Percentiles rank a stretch among this genome's conserved stretches.
Conservation (phyloP, 1,140 invertebrate genomes). For the Drosophila tani region DNA sequence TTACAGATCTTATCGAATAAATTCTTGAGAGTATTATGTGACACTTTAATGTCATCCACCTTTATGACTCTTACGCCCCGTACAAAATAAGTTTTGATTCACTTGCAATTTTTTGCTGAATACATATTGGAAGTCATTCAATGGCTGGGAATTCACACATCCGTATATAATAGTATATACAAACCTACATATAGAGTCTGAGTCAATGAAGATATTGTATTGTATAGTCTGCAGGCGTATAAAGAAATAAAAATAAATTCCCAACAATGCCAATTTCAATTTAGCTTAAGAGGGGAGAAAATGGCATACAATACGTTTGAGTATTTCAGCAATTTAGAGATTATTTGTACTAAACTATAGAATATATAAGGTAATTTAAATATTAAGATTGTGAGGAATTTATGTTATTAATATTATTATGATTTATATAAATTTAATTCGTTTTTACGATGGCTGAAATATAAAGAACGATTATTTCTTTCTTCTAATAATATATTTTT, state of each 20-base stretch:
- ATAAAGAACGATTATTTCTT: too few relatives aligned
- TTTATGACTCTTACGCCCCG: neutral
- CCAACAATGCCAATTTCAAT: constrained; percentile 25
- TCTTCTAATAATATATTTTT: too few relatives aligned
- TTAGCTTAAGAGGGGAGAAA: constrained; percentile 19
- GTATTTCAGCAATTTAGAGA: neutral
- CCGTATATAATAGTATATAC: neutral
- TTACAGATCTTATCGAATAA: constrained; percentile 4
- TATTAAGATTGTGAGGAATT: neutral
- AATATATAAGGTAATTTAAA: neutral
- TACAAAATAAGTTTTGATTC: constrained; percentile 16
- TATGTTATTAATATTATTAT: too few relatives aligned
- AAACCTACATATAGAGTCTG: neutral
- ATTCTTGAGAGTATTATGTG: constrained; percentile 6
- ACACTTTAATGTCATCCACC: constrained; percentile 24
- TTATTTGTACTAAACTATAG: constrained; percentile 1
- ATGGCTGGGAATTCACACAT: constrained; percentile 5
- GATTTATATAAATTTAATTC: neutral
- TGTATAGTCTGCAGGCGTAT: constrained; percentile 1
- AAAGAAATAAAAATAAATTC: constrained; percentile 18
- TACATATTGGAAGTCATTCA: constrained; percentile 14
- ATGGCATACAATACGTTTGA: constrained; percentile 13
- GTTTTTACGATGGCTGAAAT: too few relatives aligned
- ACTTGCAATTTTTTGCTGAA: constrained; percentile 2
- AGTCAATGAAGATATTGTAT: constrained; percentile 26